A percentile compares a stretch with the other conserved stretches of the same genome.
phyloP scores from a whole-genome alignment of 2,888 invertebrate species.

The Synanthedon myopaeformis region DNA sequence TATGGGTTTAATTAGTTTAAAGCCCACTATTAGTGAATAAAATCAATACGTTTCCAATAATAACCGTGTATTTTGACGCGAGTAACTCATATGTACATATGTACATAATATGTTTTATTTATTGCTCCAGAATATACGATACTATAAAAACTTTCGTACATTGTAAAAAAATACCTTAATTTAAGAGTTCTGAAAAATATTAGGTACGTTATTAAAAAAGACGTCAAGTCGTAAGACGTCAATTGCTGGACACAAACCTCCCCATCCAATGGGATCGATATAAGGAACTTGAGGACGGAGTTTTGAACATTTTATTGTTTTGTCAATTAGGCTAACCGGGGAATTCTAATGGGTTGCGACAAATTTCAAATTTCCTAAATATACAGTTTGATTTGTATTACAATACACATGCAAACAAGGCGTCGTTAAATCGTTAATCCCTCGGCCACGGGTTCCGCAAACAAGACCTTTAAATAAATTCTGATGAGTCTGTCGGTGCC shows the following conservation, averaged over 20 bases:
- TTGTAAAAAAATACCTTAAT: too few relatives aligned
- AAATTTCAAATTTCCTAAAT: neutral
- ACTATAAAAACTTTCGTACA: too few relatives aligned
- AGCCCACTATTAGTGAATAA: neutral
- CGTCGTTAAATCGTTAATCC: conserved; percentile 9
- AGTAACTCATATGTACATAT: neutral
- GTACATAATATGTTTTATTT: neutral
- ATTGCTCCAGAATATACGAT: neutral
- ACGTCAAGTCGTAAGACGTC: too few relatives aligned
- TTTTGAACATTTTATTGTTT: too few relatives aligned
- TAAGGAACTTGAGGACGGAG: too few relatives aligned
- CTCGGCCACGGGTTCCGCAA: conserved; percentile 8
- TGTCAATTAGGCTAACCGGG: too few relatives aligned
- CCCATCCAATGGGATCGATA: too few relatives aligned
- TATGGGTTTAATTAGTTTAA: too few relatives aligned
- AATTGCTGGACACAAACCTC: too few relatives aligned
- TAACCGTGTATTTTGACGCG: neutral
- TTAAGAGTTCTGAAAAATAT: too few relatives aligned
- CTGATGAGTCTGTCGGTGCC: conserved; percentile 29
- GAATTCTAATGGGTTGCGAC: too few relatives aligned
- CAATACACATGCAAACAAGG: neutral
- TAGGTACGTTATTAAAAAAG: too few relatives aligned
- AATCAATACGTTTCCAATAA: neutral
- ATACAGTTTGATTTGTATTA: neutral
- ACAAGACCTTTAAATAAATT: conserved; percentile 25